Base-by-base conservation (phyloP, 2,113 vertebrate species). In the Mastomys natalensis region DNA sequence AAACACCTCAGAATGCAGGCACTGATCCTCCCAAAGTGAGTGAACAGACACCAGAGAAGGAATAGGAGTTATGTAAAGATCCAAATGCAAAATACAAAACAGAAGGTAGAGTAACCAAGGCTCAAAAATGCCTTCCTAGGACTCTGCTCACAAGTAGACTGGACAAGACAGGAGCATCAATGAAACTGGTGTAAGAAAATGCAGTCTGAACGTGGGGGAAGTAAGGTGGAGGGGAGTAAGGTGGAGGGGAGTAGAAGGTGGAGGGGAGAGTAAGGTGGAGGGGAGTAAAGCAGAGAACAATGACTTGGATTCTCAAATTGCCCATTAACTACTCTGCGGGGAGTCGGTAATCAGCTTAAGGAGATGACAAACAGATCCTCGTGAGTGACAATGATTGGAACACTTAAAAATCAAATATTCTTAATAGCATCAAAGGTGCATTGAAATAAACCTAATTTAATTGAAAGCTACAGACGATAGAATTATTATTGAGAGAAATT, bases 361-460 rank as follows among this genome's bases (percentile, higher is more conserved):
- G 48, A 88, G 68, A 94, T 40, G 55, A 72, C 22, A 73, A 66
- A 74, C 90, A 48, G n/a, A 48, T 89, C 73, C 72, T 66, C 64
- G 15, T 43, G 88, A 95, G 45, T 80, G 81, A 88, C 45, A 94
- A n/a, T 92, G 94, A 91, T 40, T 89, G n/a, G 66, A 87, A 90
- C 91, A 81, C 80, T 62, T 21, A 78, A 95, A 68, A 58, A 16
- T 64, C 43, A 64, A 87, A 53, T 92, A 82, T 73, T 85, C 92
- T 66, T 82, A 87, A 92, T n/a, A 93, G 22, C 45, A 94, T 90
- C 6, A 88, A 87, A 93, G 76, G n/a, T 10, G 26, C 37, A 81
- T 45, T 94, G 76, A 85, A 95, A 90, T 40, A 62, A 95, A 81
- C 62, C 6, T 60, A 80, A 88, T 88, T 66, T 88, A 95, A 88